These are phyloP conservation scores for Lethenteron reissneri DNA, from an alignment of 2,113 vertebrate species.

Conservation along the genomic window DNA sequence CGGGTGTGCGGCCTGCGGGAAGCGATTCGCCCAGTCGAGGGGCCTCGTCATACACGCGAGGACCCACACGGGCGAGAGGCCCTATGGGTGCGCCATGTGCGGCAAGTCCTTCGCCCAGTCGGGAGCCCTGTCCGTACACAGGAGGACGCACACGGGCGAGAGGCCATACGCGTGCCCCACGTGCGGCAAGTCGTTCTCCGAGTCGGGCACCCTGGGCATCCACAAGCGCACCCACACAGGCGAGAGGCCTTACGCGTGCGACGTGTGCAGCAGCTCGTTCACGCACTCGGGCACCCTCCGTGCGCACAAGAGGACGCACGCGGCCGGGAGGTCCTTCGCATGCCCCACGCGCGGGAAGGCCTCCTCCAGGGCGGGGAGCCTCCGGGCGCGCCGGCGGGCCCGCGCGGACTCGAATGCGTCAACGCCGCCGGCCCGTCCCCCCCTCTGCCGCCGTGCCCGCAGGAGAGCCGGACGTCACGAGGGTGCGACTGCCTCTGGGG, in stretches of 20 bases:
- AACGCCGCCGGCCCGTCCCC: too few species aligned
- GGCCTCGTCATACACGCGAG: background rate
- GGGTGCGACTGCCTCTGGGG: too few species aligned
- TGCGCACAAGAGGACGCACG: constrained; percentile 25
- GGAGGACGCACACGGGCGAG: constrained; percentile 4
- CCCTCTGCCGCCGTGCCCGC: too few species aligned
- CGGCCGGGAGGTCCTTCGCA: background rate
- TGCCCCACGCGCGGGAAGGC: background rate
- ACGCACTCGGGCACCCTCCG: background rate
- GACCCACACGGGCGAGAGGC: constrained; percentile 7
- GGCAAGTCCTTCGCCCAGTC: background rate
- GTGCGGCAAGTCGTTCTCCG: background rate
- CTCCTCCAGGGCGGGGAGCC: background rate
- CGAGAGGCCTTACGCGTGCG: background rate
- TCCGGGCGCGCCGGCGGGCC: background rate
- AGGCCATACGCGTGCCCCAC: constrained; percentile 1
- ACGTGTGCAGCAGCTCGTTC: background rate
- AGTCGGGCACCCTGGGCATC: background rate
- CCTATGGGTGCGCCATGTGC: constrained; percentile 5
- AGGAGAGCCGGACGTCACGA: too few species aligned
- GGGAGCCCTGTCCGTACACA: constrained; percentile 1
- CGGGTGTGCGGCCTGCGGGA: constrained; percentile 5
- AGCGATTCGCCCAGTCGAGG: background rate
- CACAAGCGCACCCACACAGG: background rate
- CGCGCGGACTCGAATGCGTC: background rate